A percentile compares a stretch with the other conserved stretches of the same genome.
phyloP scores from a whole-genome alignment of 2,888 invertebrate species.

The Catotricha subobsoleta region DNA sequence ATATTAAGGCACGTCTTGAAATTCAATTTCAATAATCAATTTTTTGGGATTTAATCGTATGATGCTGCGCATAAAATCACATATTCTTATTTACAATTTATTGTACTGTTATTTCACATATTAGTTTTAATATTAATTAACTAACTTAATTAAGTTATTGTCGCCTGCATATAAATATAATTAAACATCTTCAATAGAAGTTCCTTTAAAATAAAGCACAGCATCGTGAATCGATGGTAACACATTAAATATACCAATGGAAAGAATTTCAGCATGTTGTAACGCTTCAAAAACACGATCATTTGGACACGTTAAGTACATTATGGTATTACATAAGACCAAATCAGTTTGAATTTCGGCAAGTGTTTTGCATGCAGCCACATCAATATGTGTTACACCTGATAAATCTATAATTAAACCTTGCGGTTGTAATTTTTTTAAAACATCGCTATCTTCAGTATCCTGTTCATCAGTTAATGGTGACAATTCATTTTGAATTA shows the following conservation, averaged over 20 bases:
- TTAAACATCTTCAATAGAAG: background rate
- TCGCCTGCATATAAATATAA: too few species aligned
- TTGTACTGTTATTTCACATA: too few species aligned
- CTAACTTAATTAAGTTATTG: too few species aligned
- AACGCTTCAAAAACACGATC: constrained; percentile 22
- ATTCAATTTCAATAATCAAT: too few species aligned
- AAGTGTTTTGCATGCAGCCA: constrained; percentile 40
- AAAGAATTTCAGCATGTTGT: constrained; percentile 12
- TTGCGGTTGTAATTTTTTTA: constrained; percentile 9
- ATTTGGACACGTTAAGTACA: constrained; percentile 37
- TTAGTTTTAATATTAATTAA: too few species aligned
- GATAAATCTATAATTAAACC: constrained; percentile 41
- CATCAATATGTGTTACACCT: constrained; percentile 42
- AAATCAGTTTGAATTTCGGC: constrained; percentile 35
- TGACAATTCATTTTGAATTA: constrained; percentile 14
- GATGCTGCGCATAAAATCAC: too few species aligned
- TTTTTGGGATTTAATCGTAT: too few species aligned
- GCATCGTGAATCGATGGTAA: constrained; percentile 48
- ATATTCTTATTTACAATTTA: too few species aligned
- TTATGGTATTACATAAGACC: constrained; percentile 31
- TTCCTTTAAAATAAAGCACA: constrained; percentile 26
- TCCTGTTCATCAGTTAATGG: background rate
- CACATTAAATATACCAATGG: constrained; percentile 29
- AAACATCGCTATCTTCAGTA: constrained; percentile 1
- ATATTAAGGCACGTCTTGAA: too few species aligned